Base-by-base conservation (phyloP, 2,888 invertebrate genomes). In the Drosophila buzzatii region DNA sequence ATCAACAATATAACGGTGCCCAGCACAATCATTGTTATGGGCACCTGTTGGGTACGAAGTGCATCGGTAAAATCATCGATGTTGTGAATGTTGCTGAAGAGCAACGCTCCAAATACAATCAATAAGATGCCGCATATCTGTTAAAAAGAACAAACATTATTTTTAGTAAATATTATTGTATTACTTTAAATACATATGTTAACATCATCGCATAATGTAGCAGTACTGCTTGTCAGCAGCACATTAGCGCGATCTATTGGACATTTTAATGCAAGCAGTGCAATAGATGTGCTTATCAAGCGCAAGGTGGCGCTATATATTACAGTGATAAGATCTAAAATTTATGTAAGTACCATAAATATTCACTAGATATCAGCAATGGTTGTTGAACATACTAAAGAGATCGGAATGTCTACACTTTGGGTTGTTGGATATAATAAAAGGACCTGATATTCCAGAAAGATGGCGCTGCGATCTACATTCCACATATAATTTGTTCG, bases 1-100 rank as follows among this genome's bases (percentile, higher is more conserved):
- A 98, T 96, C 85, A 97, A 91, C 92, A 97, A 96, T 83, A 97
- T 95, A 37, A 96, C 92, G 10, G 94, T 93, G 27, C 97, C 97
- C 76, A 97, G 93, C 58, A 96, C 93, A 76, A 97, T 96, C 90
- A 96, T 94, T 57, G 95, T 92, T 89, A 96, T 94, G 0, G 96
- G 95, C 1, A 96, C 95, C 59, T 95, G 94, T n/a, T 94, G 92
- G 67, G 95, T 93, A 31, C 94, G 92, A 1, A 91, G 82, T 16
- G 94, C 92, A 42, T 94, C 92, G 31, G 94, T 87, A 56, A 94
- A 93, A 66, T 94, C 92, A 84, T 94, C 94, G 78, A 95, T 90
- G 44, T 93, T 94, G 71, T 94, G 93, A 92, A 95, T 94, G 91
- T 95, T 94, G 77, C 95, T 93, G 86, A 96, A 95, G 86, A 95